Conservation (phyloP, 1,140 invertebrate species). For the Drosophila orena region DNA sequence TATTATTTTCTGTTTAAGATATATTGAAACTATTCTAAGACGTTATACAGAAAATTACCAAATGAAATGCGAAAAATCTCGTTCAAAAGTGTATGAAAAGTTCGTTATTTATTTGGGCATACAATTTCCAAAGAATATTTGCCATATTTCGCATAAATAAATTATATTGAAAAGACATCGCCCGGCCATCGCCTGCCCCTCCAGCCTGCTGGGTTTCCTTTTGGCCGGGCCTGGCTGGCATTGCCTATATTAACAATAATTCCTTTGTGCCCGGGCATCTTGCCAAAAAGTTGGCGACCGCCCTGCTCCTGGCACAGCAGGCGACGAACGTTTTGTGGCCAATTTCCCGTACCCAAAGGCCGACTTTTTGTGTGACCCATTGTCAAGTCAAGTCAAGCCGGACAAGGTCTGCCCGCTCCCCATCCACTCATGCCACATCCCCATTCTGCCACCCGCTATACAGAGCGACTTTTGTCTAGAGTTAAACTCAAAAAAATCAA, state of each 20-base stretch:
- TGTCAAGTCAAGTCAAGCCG: slow-evolving; percentile 68
- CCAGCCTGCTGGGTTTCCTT: slow-evolving; percentile 25
- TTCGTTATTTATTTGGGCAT: slow-evolving; percentile 28
- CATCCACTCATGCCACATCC: not conserved
- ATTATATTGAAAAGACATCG: slow-evolving; percentile 52
- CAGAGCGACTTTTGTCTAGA: slow-evolving; percentile 12
- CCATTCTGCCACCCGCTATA: not conserved
- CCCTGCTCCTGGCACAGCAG: slow-evolving; percentile 59
- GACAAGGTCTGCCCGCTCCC: slow-evolving; percentile 27
- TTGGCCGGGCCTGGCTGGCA: slow-evolving; percentile 43
- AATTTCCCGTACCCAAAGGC: slow-evolving; percentile 62
- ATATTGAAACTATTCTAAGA: too few relatives aligned
- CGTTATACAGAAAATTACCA: too few relatives aligned
- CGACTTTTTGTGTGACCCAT: slow-evolving; percentile 62
- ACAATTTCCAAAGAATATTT: slow-evolving; percentile 55
- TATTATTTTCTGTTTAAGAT: too few relatives aligned
- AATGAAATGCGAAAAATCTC: not conserved
- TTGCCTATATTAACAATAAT: slow-evolving; percentile 81
- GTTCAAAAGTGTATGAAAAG: slow-evolving; percentile 37
- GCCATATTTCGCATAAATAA: slow-evolving; percentile 73
- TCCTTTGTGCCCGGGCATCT: slow-evolving; percentile 72
- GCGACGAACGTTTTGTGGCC: slow-evolving; percentile 78
- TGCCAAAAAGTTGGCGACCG: slow-evolving; percentile 64
- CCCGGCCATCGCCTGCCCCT: slow-evolving; percentile 19
- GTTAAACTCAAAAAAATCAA: slow-evolving; percentile 36